A percentile compares a stretch with the other conserved stretches of the same genome.
phyloP scores from a whole-genome alignment of 2,113 vertebrate genomes.

The Eudyptes chrysolophus region DNA sequence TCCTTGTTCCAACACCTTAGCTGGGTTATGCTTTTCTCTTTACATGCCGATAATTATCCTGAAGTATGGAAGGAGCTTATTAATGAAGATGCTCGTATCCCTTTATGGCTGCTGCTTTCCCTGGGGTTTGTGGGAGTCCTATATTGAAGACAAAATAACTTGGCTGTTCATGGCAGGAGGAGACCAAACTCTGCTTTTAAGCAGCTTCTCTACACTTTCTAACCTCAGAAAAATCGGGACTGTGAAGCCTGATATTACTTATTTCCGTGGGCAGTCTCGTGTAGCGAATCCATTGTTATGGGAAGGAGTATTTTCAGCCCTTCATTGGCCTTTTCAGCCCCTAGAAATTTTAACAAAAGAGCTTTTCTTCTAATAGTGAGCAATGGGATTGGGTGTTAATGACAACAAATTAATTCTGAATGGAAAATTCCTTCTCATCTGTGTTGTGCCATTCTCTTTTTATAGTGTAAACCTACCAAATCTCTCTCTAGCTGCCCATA shows the following conservation, averaged over 20 bases:
- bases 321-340: slow-evolving; percentile 13
- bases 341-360: slow-evolving; percentile 27
- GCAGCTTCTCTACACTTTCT: not conserved
- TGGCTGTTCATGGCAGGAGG: not conserved
- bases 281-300: not conserved
- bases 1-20: not conserved
- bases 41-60: not conserved
- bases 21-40: not conserved
- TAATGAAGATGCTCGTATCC: not conserved
- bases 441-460: slow-evolving; percentile 23
- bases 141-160: not conserved
- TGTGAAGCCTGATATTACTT: not conserved
- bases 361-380: slow-evolving; percentile 48
- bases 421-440: slow-evolving; percentile 43
- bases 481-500: not conserved
- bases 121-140: not conserved
- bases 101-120: not conserved
- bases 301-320: not conserved
- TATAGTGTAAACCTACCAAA: not conserved
- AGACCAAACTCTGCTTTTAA: not conserved
- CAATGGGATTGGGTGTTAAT: slow-evolving; percentile 53
- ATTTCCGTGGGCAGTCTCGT: not conserved
- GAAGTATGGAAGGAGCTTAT: not conserved
- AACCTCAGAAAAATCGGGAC: not conserved
- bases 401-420: slow-evolving; percentile 61